Conservation (phyloP, 53 echinoderm and acorn worm genomes). For the Luidia sarsii region DNA sequence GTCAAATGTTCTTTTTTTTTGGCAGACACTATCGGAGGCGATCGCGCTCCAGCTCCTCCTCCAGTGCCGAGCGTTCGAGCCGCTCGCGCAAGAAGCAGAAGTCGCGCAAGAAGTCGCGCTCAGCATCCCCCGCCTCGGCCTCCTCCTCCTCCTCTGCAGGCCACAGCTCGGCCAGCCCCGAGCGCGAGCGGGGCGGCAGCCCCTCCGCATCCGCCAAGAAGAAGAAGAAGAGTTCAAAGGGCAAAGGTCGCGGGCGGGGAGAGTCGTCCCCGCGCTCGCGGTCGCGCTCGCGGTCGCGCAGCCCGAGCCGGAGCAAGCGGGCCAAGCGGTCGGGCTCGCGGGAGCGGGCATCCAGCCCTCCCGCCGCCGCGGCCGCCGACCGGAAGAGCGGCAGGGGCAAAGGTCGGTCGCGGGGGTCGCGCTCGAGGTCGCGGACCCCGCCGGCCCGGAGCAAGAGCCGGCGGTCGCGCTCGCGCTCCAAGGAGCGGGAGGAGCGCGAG, state of each 20-base stretch:
- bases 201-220: not conserved
- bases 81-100: conserved; percentile 33
- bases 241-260: conserved; percentile 2
- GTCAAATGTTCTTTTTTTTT: conserved; percentile 5
- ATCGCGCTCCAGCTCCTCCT: conserved; percentile 50
- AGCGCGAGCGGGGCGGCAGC: not conserved
- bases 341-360: not conserved
- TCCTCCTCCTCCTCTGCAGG: conserved; percentile 27
- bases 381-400: conserved; percentile 32
- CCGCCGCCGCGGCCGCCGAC: too few species aligned
- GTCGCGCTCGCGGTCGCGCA: conserved; percentile 14
- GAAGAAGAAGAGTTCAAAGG: conserved; percentile 31
- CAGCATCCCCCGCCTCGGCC: conserved; percentile 23
- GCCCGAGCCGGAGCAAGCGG: conserved; percentile 8
- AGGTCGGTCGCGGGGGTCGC: not conserved
- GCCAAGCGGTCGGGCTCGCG: not conserved
- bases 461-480: conserved; percentile 9
- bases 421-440: conserved; percentile 14
- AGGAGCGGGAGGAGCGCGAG: conserved; percentile 43
- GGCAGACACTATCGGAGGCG: conserved; percentile 66
- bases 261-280: too few species aligned
- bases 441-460: conserved; percentile 14
- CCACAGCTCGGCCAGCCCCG: conserved; percentile 40
- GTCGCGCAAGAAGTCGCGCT: conserved; percentile 17
- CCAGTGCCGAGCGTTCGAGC: conserved; percentile 38